Conservation (phyloP, 1,140 invertebrate species). For the Drosophila elegans region DNA sequence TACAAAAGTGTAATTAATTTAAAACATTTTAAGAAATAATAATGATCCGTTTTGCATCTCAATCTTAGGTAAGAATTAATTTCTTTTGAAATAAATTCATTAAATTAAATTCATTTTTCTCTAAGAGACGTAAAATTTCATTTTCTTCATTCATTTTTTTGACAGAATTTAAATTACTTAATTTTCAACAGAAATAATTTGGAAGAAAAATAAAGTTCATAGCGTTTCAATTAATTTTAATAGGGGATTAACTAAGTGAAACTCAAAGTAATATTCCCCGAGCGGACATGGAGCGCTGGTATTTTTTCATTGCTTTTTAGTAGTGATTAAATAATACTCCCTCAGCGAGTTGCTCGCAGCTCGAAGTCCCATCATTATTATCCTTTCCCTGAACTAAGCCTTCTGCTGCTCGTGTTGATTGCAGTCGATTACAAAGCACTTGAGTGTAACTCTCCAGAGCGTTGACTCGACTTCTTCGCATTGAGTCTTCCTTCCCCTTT, state of each 20-base stretch:
- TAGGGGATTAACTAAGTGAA: background rate
- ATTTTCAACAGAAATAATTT: background rate
- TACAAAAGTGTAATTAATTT: too few species aligned
- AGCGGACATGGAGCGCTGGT: too few species aligned
- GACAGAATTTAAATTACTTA: too few species aligned
- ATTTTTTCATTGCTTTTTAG: background rate
- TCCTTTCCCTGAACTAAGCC: conserved; percentile 23
- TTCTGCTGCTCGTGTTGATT: conserved; percentile 64
- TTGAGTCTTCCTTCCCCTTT: conserved; percentile 34
- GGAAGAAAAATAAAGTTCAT: background rate
- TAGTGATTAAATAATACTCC: conserved; percentile 25
- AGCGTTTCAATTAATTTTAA: background rate
- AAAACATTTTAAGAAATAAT: too few species aligned
- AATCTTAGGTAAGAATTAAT: too few species aligned
- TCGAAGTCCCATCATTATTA: conserved; percentile 18
- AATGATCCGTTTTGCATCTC: too few species aligned
- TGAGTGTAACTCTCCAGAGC: conserved; percentile 38
- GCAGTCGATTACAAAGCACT: conserved; percentile 74
- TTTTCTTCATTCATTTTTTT: too few species aligned
- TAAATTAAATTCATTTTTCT: too few species aligned
- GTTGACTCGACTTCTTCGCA: conserved; percentile 14
- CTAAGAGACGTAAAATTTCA: too few species aligned
- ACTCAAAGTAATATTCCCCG: background rate
- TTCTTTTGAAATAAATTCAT: too few species aligned
- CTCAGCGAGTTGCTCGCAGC: background rate